Conservation (phyloP, 2,888 invertebrate genomes). For the Phyllotreta cruciferae region DNA sequence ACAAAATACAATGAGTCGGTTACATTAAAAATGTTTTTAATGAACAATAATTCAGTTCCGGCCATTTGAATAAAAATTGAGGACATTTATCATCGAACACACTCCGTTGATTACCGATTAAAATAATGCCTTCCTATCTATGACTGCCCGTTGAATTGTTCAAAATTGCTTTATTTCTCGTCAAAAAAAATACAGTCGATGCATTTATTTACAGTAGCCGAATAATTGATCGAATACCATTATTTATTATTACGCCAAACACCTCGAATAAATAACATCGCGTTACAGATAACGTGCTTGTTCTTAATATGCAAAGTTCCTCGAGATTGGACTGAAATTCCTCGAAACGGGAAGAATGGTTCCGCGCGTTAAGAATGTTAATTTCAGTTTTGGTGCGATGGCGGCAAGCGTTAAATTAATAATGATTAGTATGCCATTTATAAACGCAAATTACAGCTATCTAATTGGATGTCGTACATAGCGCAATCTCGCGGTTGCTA, state of each 20-base stretch:
- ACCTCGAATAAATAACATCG: background rate
- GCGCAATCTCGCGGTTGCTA: conserved; percentile 51
- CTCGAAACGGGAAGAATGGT: conserved; percentile 39
- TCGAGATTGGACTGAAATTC: conserved; percentile 26
- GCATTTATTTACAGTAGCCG: too few relatives aligned
- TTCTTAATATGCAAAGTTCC: conserved; percentile 38
- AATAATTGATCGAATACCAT: too few relatives aligned
- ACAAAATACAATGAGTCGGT: conserved; percentile 15
- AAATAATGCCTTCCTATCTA: conserved; percentile 18
- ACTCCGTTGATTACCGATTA: conserved; percentile 13
- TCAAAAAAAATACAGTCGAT: conserved; percentile 17
- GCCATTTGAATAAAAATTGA: conserved; percentile 23
- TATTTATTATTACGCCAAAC: too few relatives aligned
- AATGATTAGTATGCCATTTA: conserved; percentile 59
- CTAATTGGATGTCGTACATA: conserved; percentile 56
- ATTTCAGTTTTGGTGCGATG: conserved; percentile 30
- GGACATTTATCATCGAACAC: conserved; percentile 22
- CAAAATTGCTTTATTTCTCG: conserved; percentile 4
- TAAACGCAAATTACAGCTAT: conserved; percentile 55
- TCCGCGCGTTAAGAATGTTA: conserved; percentile 40
- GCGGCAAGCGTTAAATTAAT: conserved; percentile 54
- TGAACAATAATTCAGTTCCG: conserved; percentile 27
- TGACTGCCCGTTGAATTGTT: conserved; percentile 4
- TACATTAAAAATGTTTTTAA: conserved; percentile 26
- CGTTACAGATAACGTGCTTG: background rate